Conservation (phyloP, 2,797 vertebrate species). For the Chloroceryle inda region DNA sequence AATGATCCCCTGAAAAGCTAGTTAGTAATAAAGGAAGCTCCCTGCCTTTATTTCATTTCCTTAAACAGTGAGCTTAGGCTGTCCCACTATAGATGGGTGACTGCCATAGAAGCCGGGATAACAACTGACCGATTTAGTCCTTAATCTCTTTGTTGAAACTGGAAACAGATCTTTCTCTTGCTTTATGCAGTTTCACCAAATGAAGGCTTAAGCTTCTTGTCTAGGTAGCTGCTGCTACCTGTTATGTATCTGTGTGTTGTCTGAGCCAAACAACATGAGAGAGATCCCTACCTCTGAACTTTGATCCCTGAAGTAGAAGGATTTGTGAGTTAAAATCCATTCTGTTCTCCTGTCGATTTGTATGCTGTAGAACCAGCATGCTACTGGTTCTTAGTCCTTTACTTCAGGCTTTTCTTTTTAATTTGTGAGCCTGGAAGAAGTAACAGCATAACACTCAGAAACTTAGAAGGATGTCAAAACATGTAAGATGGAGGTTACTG, state of each 20-base stretch:
- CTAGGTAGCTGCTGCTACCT: neutral
- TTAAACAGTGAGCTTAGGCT: neutral
- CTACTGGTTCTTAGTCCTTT: neutral
- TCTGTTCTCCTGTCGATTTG: neutral
- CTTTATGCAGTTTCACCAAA: neutral
- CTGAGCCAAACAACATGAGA: neutral
- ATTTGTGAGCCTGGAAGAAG: neutral
- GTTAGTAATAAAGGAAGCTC: neutral
- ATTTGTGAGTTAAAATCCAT: neutral
- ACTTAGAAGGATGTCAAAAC: neutral
- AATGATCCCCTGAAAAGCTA: neutral
- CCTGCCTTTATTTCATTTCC: neutral
- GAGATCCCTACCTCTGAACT: neutral
- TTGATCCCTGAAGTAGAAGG: neutral
- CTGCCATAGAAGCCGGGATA: neutral
- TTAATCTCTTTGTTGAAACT: no score
- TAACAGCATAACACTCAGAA: neutral
- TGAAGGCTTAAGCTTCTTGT: neutral
- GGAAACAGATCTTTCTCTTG: neutral
- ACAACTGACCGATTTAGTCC: neutral
- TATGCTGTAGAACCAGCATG: neutral
- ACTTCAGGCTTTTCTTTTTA: neutral
- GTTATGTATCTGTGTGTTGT: fast-evolving
- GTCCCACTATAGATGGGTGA: neutral
- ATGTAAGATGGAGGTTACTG: neutral